Base-by-base conservation (phyloP, 2,797 vertebrate genomes). In the Ptychadena robeensis region DNA sequence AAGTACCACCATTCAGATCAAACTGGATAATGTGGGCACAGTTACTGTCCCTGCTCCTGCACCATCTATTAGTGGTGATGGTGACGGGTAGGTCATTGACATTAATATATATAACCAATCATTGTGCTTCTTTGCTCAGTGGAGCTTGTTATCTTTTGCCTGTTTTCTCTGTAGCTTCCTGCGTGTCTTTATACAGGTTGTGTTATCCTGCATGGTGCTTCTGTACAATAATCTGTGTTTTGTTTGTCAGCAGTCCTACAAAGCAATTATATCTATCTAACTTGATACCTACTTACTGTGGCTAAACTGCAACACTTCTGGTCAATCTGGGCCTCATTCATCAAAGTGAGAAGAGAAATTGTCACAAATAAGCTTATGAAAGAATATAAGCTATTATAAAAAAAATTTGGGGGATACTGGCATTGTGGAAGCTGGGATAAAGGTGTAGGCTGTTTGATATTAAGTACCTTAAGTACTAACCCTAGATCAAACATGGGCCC, bases 1-100 rank as follows among this genome's bases (percentile, higher is more conserved):
- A 98, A 98, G 97, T 96, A 98, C 96, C 96, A 99, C 97, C 96
- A 98, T 99, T 97, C 98, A 99, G 97, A 99, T 99, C 97, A 99
- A 97, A 96, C 96, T 99, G 97, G 98, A 99, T 98, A 99, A 99
- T 98, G 98, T 99, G 96, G 98, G 98, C 96, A 99, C 98, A 95
- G 97, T 99, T 97, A 99, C 97, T 96, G 97, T 98, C 95, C 98
- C 98, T 94, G 97, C 97, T 95, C 98, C 97, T 96, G 96, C 98
- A 96, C 97, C 97, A 97, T 99, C 97, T 95, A 91, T 97, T 97
- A 99, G 96, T 96, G 96, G 96, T 98, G 97, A 98, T 97, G 97
- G 98, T 97, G 98, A 99, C 96, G 97, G 98, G 98, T 99, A 99
- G 96, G 98, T 99, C 96, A 97, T 97, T 96, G 95, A 95, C 94